Evolutionary conservation across 2,797 vertebrate species (phyloP).

Genomic region (Podarcis lilfordi): DNA sequence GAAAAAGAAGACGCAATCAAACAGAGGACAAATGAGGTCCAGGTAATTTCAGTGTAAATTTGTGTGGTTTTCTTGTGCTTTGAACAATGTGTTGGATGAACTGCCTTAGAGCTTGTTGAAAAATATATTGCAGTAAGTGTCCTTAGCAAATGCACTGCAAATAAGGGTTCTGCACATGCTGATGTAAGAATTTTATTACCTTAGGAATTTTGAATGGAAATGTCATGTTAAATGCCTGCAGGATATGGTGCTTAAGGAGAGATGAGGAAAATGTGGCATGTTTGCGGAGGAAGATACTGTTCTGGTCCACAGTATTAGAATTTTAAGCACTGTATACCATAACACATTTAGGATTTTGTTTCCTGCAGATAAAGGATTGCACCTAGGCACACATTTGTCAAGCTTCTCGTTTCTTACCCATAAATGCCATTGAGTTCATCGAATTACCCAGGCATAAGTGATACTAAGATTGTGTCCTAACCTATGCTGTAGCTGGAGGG

Average conservation of each 20-base stretch:
- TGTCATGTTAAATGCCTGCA: slow-evolving; percentile 50
- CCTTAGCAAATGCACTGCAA: neutral
- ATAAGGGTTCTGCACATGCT: neutral
- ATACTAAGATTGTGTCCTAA: neutral
- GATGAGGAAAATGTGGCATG: slow-evolving; percentile 3
- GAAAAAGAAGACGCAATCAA: slow-evolving; percentile 94
- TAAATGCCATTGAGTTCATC: neutral
- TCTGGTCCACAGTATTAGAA: neutral
- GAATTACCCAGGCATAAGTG: neutral
- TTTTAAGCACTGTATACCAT: neutral
- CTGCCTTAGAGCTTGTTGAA: neutral
- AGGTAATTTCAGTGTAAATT: slow-evolving; percentile 82
- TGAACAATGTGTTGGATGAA: slow-evolving; percentile 23
- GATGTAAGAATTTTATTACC: slow-evolving; percentile 11
- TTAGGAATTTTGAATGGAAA: slow-evolving; percentile 35
- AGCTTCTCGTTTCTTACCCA: neutral
- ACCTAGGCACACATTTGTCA: neutral
- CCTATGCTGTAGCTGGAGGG: too few species aligned
- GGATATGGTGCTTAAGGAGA: neutral
- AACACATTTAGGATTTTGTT: neutral
- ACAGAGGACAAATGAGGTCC: slow-evolving; percentile 90
- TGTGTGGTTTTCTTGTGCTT: slow-evolving; percentile 38
- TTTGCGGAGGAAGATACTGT: neutral
- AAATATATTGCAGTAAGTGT: neutral
- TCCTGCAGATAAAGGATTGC: neutral